These are phyloP conservation scores for Dasypolia templi DNA, from an alignment of 2,888 invertebrate genomes.

Conservation along the genomic window DNA sequence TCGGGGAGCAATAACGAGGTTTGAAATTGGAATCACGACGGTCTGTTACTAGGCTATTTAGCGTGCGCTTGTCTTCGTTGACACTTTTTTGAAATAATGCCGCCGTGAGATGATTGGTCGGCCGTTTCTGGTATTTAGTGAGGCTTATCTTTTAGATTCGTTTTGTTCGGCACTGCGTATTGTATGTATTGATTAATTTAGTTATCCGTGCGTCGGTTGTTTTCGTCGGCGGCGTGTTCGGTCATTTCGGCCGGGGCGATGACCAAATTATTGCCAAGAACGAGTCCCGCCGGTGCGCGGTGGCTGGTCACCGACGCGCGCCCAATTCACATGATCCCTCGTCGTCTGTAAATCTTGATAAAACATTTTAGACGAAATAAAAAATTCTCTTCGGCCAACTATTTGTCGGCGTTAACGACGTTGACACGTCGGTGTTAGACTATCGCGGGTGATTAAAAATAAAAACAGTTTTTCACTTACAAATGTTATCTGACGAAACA, in stretches of 20 bases:
- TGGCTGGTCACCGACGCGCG: slow-evolving; percentile 69
- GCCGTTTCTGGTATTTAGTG: slow-evolving; percentile 80
- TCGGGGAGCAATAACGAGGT: slow-evolving; percentile 83
- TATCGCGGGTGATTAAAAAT: slow-evolving; percentile 63
- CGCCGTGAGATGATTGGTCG: slow-evolving; percentile 77
- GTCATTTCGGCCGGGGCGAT: slow-evolving; percentile 79
- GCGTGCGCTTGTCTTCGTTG: slow-evolving; percentile 77
- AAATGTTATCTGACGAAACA: slow-evolving; percentile 64
- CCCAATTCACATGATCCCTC: slow-evolving; percentile 75
- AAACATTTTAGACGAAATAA: slow-evolving; percentile 78
- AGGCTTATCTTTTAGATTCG: slow-evolving; percentile 80
- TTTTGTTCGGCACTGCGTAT: slow-evolving; percentile 71
- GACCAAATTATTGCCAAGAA: slow-evolving; percentile 88
- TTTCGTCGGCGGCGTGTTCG: slow-evolving; percentile 68
- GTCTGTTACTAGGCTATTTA: slow-evolving; percentile 82
- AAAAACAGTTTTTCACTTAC: slow-evolving; percentile 61
- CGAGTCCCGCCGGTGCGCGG: slow-evolving; percentile 82
- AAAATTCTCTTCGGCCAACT: slow-evolving; percentile 67
- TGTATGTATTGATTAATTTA: slow-evolving; percentile 69
- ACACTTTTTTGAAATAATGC: slow-evolving; percentile 78
- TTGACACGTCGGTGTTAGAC: slow-evolving; percentile 67
- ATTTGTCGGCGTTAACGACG: slow-evolving; percentile 71
- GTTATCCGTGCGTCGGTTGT: slow-evolving; percentile 61
- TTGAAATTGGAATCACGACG: slow-evolving; percentile 86
- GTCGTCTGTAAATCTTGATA: slow-evolving; percentile 80